Conservation (phyloP, 2,797 vertebrate species). For the Oreortyx pictus region DNA sequence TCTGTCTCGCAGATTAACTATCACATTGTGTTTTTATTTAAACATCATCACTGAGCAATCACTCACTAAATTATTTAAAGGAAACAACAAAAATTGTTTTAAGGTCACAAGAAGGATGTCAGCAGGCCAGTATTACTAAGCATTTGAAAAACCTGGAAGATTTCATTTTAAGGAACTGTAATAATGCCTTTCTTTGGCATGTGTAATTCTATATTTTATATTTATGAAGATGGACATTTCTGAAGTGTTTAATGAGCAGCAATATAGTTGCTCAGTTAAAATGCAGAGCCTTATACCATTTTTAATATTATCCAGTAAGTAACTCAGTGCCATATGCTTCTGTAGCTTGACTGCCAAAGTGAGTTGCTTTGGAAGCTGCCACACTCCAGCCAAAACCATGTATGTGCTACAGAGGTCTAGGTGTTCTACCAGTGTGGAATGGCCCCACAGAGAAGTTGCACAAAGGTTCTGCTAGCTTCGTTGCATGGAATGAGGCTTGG, state of each 20-base stretch:
- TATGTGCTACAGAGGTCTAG: constrained; percentile 45
- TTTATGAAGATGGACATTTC: constrained; percentile 73
- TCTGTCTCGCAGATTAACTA: constrained; percentile 70
- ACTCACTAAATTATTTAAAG: constrained; percentile 69
- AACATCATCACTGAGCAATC: constrained; percentile 68
- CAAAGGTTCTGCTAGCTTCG: constrained; percentile 37
- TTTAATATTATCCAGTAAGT: constrained; percentile 75
- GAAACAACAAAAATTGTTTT: constrained; percentile 73
- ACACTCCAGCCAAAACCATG: constrained; percentile 64
- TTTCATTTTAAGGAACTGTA: constrained; percentile 69
- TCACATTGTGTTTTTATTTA: constrained; percentile 74
- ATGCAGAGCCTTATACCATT: constrained; percentile 63
- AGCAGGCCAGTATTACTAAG: constrained; percentile 49
- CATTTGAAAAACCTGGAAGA: constrained; percentile 72
- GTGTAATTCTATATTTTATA: constrained; percentile 68
- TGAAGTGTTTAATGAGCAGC: constrained; percentile 76
- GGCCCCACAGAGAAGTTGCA: constrained; percentile 39
- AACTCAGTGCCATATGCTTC: constrained; percentile 72
- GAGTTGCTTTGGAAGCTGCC: constrained; percentile 56
- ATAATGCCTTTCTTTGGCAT: constrained; percentile 57
- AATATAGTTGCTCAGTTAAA: constrained; percentile 71
- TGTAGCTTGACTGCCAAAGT: constrained; percentile 62
- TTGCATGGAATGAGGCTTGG: constrained; percentile 54
- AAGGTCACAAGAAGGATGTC: constrained; percentile 63
- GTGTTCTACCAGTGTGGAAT: constrained; percentile 24